Conservation (phyloP, 1,140 invertebrate species). For the Drosophila lini region DNA sequence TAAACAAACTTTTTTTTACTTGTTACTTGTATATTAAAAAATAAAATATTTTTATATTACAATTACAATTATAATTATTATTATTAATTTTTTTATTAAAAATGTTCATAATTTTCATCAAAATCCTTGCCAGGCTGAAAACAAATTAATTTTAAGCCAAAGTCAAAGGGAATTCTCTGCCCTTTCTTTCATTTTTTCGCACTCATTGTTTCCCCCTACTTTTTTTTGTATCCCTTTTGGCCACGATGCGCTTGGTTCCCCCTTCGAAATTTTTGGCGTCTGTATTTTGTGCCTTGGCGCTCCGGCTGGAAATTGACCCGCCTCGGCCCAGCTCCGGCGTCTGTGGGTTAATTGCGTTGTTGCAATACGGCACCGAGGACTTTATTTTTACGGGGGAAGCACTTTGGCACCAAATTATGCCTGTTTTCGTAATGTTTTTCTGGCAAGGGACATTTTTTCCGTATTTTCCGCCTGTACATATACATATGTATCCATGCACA, state of each 20-base stretch:
- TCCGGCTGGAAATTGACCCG: slow-evolving; percentile 29
- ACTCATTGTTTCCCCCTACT: slow-evolving; percentile 25
- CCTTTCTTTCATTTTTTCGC: slow-evolving; percentile 24
- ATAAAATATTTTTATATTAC: neutral
- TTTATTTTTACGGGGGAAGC: neutral
- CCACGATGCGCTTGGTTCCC: slow-evolving; percentile 48
- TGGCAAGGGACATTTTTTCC: slow-evolving; percentile 46
- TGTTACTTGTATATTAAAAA: no score
- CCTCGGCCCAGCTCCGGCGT: slow-evolving; percentile 1
- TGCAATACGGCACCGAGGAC: slow-evolving; percentile 8
- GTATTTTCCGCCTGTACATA: slow-evolving; percentile 56
- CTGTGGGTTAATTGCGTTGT: slow-evolving; percentile 1
- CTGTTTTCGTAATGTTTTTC: slow-evolving; percentile 35
- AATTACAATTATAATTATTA: neutral
- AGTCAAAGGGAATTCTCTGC: slow-evolving; percentile 1
- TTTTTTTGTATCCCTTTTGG: slow-evolving; percentile 46
- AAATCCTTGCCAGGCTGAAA: neutral
- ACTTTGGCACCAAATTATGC: slow-evolving; percentile 6
- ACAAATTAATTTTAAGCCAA: neutral
- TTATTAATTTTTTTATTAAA: neutral
- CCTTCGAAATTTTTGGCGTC: slow-evolving; percentile 43
- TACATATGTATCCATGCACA: slow-evolving; percentile 61
- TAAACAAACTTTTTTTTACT: neutral
- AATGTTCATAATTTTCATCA: neutral
- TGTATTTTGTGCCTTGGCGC: slow-evolving; percentile 47